A percentile compares a stretch with the other conserved stretches of the same genome.
These are phyloP conservation scores for Sycophila sp. DNA, from an alignment of 1,140 invertebrate genomes.

Conservation along the genomic window DNA sequence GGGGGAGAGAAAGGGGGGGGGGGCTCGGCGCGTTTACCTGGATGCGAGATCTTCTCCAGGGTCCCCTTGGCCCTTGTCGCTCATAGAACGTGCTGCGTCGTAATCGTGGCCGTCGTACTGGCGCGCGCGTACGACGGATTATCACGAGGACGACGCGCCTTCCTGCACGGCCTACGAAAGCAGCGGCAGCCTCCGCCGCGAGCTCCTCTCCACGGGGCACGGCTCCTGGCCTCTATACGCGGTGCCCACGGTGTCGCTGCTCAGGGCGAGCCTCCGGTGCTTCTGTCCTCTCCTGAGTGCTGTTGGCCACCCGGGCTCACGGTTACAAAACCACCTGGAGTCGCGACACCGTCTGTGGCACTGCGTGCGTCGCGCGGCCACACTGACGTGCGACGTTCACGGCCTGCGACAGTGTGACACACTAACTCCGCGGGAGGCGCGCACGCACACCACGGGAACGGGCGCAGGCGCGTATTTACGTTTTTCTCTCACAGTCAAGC, in stretches of 20 bases:
- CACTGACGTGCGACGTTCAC: too few species aligned
- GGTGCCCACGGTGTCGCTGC: neutral
- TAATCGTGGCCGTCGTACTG: constrained; percentile 47
- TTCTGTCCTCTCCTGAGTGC: too few species aligned
- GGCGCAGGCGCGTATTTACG: neutral
- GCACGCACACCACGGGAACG: neutral
- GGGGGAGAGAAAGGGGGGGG: neutral
- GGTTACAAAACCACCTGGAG: neutral
- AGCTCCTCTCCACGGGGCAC: too few species aligned
- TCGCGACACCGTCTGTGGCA: neutral
- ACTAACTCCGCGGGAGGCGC: neutral
- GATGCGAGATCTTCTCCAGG: constrained; percentile 65
- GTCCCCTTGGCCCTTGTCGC: constrained; percentile 63
- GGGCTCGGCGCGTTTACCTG: constrained; percentile 48
- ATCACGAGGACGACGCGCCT: neutral
- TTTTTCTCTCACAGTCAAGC: too few species aligned
- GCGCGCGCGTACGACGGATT: neutral
- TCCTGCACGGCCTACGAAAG: neutral
- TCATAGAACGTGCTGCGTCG: constrained; percentile 62
- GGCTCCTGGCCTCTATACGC: too few species aligned
- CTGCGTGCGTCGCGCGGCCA: too few species aligned
- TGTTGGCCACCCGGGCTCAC: too few species aligned
- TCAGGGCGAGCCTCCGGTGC: too few species aligned
- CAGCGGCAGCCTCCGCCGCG: neutral
- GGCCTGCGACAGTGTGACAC: neutral